Conservation (phyloP, 2,888 invertebrate genomes). For the Eupelmus urozonus region DNA sequence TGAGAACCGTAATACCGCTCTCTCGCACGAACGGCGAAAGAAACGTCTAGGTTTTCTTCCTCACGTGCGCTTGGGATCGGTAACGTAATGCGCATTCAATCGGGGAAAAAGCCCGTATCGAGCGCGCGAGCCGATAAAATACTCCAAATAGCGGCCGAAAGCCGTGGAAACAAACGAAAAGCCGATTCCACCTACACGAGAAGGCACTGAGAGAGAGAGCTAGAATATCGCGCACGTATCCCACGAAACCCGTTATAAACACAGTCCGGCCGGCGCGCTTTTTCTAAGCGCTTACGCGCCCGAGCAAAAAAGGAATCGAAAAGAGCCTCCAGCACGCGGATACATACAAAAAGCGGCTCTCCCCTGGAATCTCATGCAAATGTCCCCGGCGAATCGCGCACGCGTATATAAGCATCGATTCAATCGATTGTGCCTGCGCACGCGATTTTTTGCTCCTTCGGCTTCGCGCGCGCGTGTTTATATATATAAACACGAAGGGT, state of each 20-base stretch:
- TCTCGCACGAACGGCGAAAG: no score
- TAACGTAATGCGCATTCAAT: no score
- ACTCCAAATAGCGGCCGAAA: conserved; percentile 27
- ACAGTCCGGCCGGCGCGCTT: neutral
- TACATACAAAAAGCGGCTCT: neutral
- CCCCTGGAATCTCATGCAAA: conserved; percentile 45
- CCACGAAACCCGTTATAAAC: conserved; percentile 27
- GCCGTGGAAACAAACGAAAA: neutral
- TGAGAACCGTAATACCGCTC: no score
- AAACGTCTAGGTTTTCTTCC: no score
- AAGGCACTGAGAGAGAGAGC: neutral
- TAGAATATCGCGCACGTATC: conserved; percentile 6
- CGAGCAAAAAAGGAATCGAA: neutral
- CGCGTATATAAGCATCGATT: conserved; percentile 37
- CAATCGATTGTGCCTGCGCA: conserved; percentile 28
- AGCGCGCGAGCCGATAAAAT: conserved; percentile 1
- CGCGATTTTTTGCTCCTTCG: neutral
- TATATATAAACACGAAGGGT: neutral
- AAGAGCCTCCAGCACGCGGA: neutral
- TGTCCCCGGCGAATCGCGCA: neutral
- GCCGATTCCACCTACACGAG: neutral
- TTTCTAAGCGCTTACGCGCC: conserved; percentile 1
- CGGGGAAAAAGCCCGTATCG: no score
- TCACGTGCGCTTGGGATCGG: no score
- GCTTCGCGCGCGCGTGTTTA: neutral